phyloP scores from a whole-genome alignment of 2,888 invertebrate genomes.

The Nomada fucata region DNA sequence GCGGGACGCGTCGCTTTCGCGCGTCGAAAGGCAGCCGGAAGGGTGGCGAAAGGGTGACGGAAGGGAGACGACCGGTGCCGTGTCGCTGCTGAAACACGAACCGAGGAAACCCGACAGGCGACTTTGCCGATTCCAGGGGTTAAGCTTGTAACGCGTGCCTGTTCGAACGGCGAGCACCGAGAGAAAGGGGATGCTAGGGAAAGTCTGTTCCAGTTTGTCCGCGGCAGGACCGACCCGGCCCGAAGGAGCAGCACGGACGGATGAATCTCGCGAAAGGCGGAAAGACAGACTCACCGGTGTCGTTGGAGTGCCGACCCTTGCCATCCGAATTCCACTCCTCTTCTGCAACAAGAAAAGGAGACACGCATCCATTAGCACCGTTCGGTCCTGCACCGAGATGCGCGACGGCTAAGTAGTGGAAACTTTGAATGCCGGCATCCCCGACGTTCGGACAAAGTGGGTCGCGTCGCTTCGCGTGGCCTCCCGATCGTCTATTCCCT shows the following conservation, averaged over 20 bases:
- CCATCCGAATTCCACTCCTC: conserved; percentile 88
- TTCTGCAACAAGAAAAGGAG: conserved; percentile 83
- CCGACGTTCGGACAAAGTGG: background rate
- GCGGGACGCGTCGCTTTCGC: conserved; percentile 74
- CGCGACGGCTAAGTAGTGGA: background rate
- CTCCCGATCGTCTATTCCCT: too few species aligned
- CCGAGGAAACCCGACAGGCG: conserved; percentile 78
- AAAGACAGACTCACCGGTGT: conserved; percentile 80
- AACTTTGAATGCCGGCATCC: background rate
- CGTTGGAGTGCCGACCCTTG: conserved; percentile 84
- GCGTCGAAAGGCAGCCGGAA: conserved; percentile 35
- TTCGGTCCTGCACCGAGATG: background rate
- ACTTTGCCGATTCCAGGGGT: conserved; percentile 75
- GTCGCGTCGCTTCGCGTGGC: too few species aligned
- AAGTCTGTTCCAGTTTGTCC: conserved; percentile 35
- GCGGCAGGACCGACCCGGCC: background rate
- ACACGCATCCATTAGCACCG: conserved; percentile 44
- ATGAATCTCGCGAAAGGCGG: background rate
- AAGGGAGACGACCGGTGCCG: conserved; percentile 13
- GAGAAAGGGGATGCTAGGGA: background rate
- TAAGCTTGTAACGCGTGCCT: conserved; percentile 70
- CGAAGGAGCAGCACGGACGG: background rate
- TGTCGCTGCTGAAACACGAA: conserved; percentile 72
- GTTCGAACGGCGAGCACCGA: conserved; percentile 37
- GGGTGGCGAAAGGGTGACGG: conserved; percentile 29